phyloP scores from a whole-genome alignment of 2,113 vertebrate species.

The Sula dactylatra region DNA sequence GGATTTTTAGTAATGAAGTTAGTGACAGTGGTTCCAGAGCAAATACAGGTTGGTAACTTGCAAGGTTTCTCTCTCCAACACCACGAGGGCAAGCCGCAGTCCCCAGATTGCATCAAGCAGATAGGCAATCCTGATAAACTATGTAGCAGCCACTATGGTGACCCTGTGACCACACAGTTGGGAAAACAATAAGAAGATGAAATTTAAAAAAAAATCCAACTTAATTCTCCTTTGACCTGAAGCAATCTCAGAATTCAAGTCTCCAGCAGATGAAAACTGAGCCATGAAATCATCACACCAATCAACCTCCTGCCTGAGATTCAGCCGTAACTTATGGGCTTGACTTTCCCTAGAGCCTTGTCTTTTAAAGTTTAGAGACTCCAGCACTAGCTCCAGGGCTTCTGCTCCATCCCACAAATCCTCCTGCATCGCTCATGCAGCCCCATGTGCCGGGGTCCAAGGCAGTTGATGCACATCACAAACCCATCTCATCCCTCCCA shows the following conservation, averaged over 20 bases:
- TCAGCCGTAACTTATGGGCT: not conserved
- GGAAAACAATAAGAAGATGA: not conserved
- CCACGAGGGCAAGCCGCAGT: not conserved
- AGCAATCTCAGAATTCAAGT: not conserved
- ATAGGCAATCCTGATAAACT: not conserved
- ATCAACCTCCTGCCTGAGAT: not conserved
- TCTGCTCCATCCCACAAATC: not conserved
- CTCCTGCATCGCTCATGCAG: not conserved
- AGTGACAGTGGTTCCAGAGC: not conserved
- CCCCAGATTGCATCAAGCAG: not conserved
- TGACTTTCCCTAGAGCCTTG: not conserved
- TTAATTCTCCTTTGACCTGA: not conserved
- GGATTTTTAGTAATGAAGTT: not conserved
- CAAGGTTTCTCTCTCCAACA: not conserved
- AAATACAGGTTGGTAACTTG: not conserved
- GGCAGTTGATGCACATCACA: not conserved
- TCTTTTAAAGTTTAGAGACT: not conserved
- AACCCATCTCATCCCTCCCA: not conserved
- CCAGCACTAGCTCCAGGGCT: not conserved
- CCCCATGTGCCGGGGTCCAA: not conserved
- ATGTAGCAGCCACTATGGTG: not conserved
- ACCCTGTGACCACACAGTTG: not conserved
- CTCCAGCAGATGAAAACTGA: not conserved
- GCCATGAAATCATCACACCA: not conserved
- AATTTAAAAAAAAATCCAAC: not conserved